Percentiles rank a stretch among this genome's conserved stretches.
Conservation (phyloP, 2,888 invertebrate genomes). For the Trypoxylon attenuatum region DNA sequence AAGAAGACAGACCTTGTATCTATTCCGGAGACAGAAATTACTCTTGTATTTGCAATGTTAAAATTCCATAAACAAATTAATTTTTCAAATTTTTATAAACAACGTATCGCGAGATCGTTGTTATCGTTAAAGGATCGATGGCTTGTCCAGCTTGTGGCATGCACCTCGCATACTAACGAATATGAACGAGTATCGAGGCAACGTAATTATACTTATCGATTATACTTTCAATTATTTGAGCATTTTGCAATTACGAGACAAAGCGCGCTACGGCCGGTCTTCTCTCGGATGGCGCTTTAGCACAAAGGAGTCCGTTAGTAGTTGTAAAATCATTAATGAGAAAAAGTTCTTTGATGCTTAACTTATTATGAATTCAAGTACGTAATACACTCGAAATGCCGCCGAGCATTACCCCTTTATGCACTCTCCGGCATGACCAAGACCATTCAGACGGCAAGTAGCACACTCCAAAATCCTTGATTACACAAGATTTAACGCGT, state of each 20-base stretch:
- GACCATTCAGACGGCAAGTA: neutral
- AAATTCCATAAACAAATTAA: too few relatives aligned
- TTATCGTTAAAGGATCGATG: too few relatives aligned
- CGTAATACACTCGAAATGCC: neutral
- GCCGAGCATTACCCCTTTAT: neutral
- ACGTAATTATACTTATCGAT: neutral
- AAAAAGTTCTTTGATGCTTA: conserved; percentile 1
- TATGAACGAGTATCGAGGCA: neutral
- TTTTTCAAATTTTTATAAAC: too few relatives aligned
- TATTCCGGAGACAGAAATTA: too few relatives aligned
- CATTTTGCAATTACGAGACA: neutral
- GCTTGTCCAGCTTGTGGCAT: too few relatives aligned
- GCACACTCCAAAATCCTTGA: conserved; percentile 6
- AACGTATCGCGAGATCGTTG: too few relatives aligned
- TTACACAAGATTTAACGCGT: conserved; percentile 10
- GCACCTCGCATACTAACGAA: neutral
- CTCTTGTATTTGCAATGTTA: too few relatives aligned
- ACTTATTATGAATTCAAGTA: neutral
- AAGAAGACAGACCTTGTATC: too few relatives aligned
- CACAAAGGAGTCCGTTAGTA: neutral
- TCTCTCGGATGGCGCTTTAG: neutral
- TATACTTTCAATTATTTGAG: neutral
- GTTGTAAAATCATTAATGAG: neutral
- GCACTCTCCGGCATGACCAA: neutral
- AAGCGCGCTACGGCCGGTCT: neutral